Conservation (phyloP, 2,888 invertebrate genomes). For the Brachyopa scutellaris region DNA sequence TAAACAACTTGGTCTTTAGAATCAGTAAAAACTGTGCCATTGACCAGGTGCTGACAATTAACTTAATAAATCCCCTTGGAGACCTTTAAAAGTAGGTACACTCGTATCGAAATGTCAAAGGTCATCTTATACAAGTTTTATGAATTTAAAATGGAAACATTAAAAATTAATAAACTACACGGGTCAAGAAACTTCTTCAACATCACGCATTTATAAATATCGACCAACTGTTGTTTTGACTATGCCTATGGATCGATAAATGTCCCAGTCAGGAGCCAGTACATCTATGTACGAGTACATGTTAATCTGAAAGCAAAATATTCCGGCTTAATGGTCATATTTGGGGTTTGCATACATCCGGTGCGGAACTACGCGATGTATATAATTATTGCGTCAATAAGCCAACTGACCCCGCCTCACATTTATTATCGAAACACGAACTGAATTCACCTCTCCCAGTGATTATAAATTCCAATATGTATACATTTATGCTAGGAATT, state of each 20-base stretch:
- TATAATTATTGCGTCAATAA: constrained; percentile 59
- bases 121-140: background rate
- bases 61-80: too few relatives aligned
- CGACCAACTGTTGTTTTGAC: constrained; percentile 42
- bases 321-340: constrained; percentile 33
- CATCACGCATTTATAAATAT: background rate
- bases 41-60: too few relatives aligned
- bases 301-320: constrained; percentile 3
- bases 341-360: constrained; percentile 51
- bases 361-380: constrained; percentile 17
- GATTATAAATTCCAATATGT: constrained; percentile 18
- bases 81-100: too few relatives aligned
- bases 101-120: background rate
- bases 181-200: constrained; percentile 31
- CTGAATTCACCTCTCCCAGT: background rate
- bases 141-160: background rate
- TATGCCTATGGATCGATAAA: constrained; percentile 31
- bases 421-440: constrained; percentile 31
- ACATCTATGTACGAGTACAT: too few relatives aligned
- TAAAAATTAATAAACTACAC: background rate
- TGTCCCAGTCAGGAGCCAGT: background rate
- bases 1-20: too few relatives aligned
- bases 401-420: background rate
- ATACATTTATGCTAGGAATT: background rate
- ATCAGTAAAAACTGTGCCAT: too few relatives aligned